A percentile compares a stretch with the other conserved stretches of the same genome.
Evolutionary conservation across 2,797 vertebrate genomes (phyloP).

Genomic region (Zalophus californianus): DNA sequence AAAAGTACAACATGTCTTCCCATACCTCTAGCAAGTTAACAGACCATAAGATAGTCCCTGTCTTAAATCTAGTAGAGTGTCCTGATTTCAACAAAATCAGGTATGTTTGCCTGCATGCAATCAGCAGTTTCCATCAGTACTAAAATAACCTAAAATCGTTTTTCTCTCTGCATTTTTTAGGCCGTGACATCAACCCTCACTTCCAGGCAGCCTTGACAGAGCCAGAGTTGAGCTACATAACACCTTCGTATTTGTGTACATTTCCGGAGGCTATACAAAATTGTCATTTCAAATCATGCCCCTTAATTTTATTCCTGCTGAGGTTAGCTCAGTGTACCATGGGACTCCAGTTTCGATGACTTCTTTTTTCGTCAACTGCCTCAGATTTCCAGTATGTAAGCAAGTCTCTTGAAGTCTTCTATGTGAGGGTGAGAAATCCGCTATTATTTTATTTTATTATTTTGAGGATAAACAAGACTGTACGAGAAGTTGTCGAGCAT

Average conservation of each 20-base stretch:
- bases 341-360: neutral
- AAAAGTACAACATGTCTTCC: neutral
- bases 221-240: neutral
- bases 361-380: neutral
- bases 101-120: neutral
- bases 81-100: slow-evolving; percentile 32
- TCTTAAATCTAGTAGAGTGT: slow-evolving; percentile 14
- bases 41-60: neutral
- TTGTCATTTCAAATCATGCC: neutral
- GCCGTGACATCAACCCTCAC: slow-evolving; percentile 19
- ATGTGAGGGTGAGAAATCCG: neutral
- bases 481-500: slow-evolving; percentile 38
- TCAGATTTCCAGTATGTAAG: slow-evolving; percentile 31
- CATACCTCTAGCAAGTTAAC: slow-evolving; percentile 22
- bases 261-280: slow-evolving; percentile 43
- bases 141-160: slow-evolving; percentile 55
- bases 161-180: slow-evolving; percentile 43
- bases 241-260: neutral
- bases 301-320: slow-evolving; percentile 38
- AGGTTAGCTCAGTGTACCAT: neutral
- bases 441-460: slow-evolving; percentile 59
- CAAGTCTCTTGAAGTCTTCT: slow-evolving; percentile 21
- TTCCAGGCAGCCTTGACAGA: neutral
- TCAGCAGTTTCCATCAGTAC: slow-evolving; percentile 26
- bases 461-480: neutral